Evolutionary conservation across 2,113 vertebrate species (phyloP), one percentile per base, ranked within the genome.

Genomic region (Neomonachus schauinslandi): DNA sequence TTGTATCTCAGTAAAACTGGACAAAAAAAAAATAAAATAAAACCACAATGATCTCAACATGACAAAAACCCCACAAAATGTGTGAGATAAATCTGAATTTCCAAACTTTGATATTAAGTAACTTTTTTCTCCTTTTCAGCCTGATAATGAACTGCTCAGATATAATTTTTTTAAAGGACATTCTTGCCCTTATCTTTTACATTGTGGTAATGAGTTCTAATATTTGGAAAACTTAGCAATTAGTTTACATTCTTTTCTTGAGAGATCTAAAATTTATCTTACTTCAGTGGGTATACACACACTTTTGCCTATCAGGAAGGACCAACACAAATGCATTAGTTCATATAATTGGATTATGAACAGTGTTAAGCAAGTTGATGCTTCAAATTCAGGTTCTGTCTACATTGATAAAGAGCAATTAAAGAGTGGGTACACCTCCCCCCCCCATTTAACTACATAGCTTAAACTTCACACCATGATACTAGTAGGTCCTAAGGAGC

Each of bases 151-250:
- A 79, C 82, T n/a, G 19, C 16, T 77, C 24, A 36, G 16, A 55
- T 71, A 13, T 12, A 85, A 2, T 81, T 88, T 86, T 89, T 89
- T 65, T n/a, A 61, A 88, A 80, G 7, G 39, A 67, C 15, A 71
- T 88, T 67, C n/a, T 19, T 26, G 18, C 15, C 15, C 94, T 89
- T 92, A 46, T 10, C 6, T 1, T 84, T 89, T 93, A 4, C 91
- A 57, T 65, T 95, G 92, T 91, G n/a, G 24, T 46, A 89, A 22
- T 21, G 26, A 87, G 7, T 49, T 81, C 7, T 83, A 57, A 33
- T 92, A 80, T 85, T 95, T 95, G 55, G n/a, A 89, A 96, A 93
- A 84, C 7, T 81, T 93, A 90, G 22, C 21, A 33, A 63, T 65
- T 59, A 46, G 8, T 84, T 57, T 76, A 21, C 11, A n/a, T 92